A percentile compares a stretch with the other conserved stretches of the same genome.
phyloP scores from a whole-genome alignment of 2,113 vertebrate genomes.

The Siniperca knerii region DNA sequence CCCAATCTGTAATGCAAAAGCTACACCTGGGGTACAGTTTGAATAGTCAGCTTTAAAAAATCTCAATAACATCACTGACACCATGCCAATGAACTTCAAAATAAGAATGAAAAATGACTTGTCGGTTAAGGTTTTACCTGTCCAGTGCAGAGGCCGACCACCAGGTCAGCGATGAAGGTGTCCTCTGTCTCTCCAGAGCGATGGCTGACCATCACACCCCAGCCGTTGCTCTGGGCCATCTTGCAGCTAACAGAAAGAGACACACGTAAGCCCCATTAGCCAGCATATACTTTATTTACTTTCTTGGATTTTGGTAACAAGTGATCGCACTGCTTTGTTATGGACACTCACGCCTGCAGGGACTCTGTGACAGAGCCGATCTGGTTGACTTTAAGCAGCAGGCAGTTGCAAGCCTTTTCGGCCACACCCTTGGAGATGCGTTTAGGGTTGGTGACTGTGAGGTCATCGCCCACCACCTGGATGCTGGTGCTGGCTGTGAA shows the following conservation, averaged over 20 bases:
- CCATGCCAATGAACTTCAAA: neutral
- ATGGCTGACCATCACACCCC: constrained; percentile 97
- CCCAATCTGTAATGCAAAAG: neutral
- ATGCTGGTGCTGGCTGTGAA: constrained; percentile 90
- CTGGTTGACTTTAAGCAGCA: constrained; percentile 99
- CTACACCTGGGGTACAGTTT: neutral
- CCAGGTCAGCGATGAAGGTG: constrained; percentile 95
- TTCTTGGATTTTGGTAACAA: constrained; percentile 8
- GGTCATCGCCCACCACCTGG: constrained; percentile 97
- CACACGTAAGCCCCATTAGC: neutral
- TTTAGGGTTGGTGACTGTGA: constrained; percentile 98
- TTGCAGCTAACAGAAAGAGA: constrained; percentile 85
- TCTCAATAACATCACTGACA: neutral
- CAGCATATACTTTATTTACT: neutral
- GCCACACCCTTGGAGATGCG: constrained; percentile 92
- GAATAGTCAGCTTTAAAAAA: neutral
- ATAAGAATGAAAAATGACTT: neutral
- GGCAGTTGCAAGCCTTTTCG: constrained; percentile 96
- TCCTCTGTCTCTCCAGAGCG: constrained; percentile 95
- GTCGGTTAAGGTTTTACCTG: constrained; percentile 82
- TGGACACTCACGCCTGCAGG: constrained; percentile 92
- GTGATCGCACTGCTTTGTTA: neutral
- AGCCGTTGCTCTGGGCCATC: constrained; percentile 92
- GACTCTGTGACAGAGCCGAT: constrained; percentile 97
- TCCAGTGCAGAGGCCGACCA: constrained; percentile 94